Evolutionary conservation across 2,888 invertebrate species (phyloP), one percentile per base, ranked within the genome.

Genomic region (Xestobium rufovillosum): DNA sequence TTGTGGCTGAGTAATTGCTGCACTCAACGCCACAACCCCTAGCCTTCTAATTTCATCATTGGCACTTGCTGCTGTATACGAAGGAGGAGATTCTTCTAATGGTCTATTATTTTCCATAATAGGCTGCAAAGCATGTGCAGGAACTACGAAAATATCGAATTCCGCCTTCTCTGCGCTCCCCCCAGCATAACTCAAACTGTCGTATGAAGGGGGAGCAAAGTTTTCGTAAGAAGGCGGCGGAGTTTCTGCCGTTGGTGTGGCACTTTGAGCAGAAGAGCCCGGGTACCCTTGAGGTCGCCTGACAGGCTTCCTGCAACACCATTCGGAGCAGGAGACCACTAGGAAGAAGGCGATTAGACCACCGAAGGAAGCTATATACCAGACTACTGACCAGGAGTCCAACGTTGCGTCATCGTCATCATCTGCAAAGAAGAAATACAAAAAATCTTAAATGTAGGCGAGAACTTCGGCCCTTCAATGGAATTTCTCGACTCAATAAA

Each of bases 291-390:
- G 25, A 45, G 36, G 14, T 42, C 45, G 39, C 23, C 53, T 47
- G 27, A 41, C 41, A 32, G 40, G 45, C 17, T 56, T 60, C 11
- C 69, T 61, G 44, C 73, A 74, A 48, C 72, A 72, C 68, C 71
- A 71, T 42, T 73, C 73, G 3, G 71, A 71, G 44, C 72, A 73
- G 34, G 71, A 71, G 13, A 73, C 69, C 4, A 73, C 65, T 23
- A 73, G 60, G 55, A 73, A 73, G 55, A 73, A 73, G 3, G 69
- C 66, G 2, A 73, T 70, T 12, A 74, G 56, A 1, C 72, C 72
- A 3, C 72, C 72, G 48, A 73, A 73, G 2, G 72, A 72, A 2
- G 71, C 72, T 32, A 73, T 66, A 61, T 73, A 73, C 72, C 73
- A 73, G 3, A 73, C 63, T 34, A 73, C 68, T 14, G 73, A 72